Base-by-base conservation (phyloP, 2,888 invertebrate species). In the Elmis aenea region DNA sequence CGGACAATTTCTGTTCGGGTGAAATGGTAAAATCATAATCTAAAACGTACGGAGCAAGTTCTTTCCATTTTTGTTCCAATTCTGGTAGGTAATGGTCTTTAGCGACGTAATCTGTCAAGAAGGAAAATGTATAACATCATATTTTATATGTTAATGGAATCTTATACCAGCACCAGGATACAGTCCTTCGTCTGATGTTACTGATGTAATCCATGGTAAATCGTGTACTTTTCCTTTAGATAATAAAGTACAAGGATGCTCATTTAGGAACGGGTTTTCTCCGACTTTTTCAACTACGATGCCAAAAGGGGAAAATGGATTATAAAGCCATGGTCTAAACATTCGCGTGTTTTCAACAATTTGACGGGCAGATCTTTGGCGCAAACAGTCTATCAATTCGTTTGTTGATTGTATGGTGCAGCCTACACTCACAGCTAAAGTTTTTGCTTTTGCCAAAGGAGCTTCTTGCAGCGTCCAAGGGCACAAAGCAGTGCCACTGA, bases 131-230 rank as follows among this genome's bases (percentile, higher is more conserved):
- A 9, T 22, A 23, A 13, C 9, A 2, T 25, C 2, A 32, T 15
- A 15, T 3, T 20, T 13, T 21, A n/a, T n/a, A 27, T 4, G 20
- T 9, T 10, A 4, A 12, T 13, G 3, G 1, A 34, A 31, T n/a
- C 6, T 26, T 25, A 42, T 63, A 81, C 81, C 73, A 54, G 77
- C 76, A 24, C 75, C 79, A 13, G 83, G 82, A 52, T 79, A 82
- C 9, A 82, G 67, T 36, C 85, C 85, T 59, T 85, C 85, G 36
- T 83, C 77, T 4, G 76, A 73, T 0, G 78, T 76, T 12, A 79
- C 72, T 3, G 78, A 76, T 1, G 76, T 71, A 33, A 85, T 70
- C 71, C 83, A 79, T 0, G 86, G 85, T 3, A 80, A 52, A 35
- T 77, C 72, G 5, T 75, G 69, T 52, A 77, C 75, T 13, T 71